phyloP scores from a whole-genome alignment of 2,888 invertebrate species.

The Penaeus monodon region DNA sequence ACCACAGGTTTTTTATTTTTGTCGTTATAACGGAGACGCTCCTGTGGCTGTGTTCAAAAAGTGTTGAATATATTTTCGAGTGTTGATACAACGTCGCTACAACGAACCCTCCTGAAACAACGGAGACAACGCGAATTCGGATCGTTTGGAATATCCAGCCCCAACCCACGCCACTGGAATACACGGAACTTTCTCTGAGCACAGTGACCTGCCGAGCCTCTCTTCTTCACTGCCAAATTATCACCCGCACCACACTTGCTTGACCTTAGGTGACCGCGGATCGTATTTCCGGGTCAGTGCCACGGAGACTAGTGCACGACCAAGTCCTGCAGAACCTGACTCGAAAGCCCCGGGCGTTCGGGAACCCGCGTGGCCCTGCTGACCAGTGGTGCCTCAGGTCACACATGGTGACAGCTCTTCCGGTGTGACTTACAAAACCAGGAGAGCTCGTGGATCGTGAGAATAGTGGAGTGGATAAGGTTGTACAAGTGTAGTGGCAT shows the following conservation, averaged over 20 bases:
- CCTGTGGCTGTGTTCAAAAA: conserved; percentile 45
- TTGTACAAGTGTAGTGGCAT: conserved; percentile 34
- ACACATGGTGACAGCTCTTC: conserved; percentile 12
- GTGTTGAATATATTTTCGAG: conserved; percentile 30
- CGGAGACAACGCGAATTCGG: conserved; percentile 14
- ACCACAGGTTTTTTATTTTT: conserved; percentile 28
- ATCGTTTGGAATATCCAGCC: conserved; percentile 26
- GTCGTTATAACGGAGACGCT: conserved; percentile 32
- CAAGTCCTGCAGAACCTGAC: conserved; percentile 3
- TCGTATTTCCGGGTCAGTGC: conserved; percentile 19
- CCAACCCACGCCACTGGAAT: conserved; percentile 4
- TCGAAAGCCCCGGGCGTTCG: background rate
- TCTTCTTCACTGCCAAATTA: conserved; percentile 36
- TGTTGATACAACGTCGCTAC: conserved; percentile 35
- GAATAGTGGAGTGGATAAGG: conserved; percentile 31
- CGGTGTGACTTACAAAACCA: background rate
- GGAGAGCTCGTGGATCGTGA: conserved; percentile 8
- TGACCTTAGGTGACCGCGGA: conserved; percentile 30
- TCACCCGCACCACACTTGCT: conserved; percentile 15
- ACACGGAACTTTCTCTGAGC: background rate
- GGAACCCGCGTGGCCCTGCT: too few relatives aligned
- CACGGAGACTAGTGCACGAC: background rate
- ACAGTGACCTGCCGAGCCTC: conserved; percentile 23
- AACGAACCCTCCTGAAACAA: conserved; percentile 43
- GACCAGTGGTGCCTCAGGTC: conserved; percentile 22